Evolutionary conservation across 2,888 invertebrate species (phyloP), one percentile per base, ranked within the genome.

Genomic region (Cabera pusaria): DNA sequence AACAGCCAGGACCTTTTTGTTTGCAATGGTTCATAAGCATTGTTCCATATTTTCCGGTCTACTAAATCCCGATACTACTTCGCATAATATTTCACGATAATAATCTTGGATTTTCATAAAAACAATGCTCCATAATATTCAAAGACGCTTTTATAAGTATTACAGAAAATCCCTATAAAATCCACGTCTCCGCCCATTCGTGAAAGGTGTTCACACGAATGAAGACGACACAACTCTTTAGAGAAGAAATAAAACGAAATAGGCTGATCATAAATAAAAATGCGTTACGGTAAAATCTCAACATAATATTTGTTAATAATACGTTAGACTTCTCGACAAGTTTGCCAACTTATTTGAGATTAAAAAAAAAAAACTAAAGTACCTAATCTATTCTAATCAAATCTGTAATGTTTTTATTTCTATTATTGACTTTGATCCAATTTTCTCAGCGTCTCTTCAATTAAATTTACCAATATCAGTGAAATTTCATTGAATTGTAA

Each of bases 81-180:
- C 20, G 11, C 21, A 24, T 38, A 35, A 42, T 31, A 36, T 27
- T 31, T 35, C 25, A 35, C 12, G 6, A 19, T 24, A 10, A 31
- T 35, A 36, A 31, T 41, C 35, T 31, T 41, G 35, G 18, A 42
- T 35, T 29, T 33, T 10, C 35, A 19, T 26, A 42, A 32, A 42
- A 35, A 42, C 41, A 42, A 42, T 36, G 41, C 35, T 31, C 22
- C 9, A 26, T 42, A 37, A 52, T 46, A 48, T 48, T 46, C 28
- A 39, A 36, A 46, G 44, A 38, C 31, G 35, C 47, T 48, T 49
- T 46, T 48, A 52, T 44, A 43, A 42, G 49, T 37, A 39, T 45
- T 32, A 42, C 34, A 29, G 36, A 25, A 40, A 46, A 52, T 52
- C 52, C 49, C 40, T 44, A 39, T 40, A 35, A 46, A 52, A 49